Evolutionary conservation across 2,888 invertebrate species (phyloP), one percentile per base, ranked within the genome.

Genomic region (Apamea anceps): DNA sequence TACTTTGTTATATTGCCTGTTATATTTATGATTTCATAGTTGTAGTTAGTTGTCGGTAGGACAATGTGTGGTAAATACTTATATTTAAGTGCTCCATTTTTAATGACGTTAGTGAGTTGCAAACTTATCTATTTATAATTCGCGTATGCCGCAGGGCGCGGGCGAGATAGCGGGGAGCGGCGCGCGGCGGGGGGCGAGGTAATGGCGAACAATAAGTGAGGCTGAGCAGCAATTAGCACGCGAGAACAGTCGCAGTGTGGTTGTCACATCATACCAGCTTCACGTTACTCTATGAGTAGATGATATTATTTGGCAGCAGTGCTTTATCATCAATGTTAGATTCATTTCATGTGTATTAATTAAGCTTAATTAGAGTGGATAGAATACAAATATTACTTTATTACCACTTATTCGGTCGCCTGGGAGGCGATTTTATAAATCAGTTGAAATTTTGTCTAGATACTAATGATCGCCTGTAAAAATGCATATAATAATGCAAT

Each of bases 111-210:
- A 65, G 63, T 71, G 60, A 62, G 65, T 62, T 81, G 37, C 51
- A 76, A 81, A 73, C 72, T 63, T 76, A 70, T 74, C n/a, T 81
- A 65, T 73, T 73, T 74, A 21, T 77, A 65, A 73, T 70, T 62
- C 57, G 8, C 48, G 21, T 12, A 67, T 18, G 72, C 57, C 28
- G 28, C 37, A 48, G 15, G 42, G 18, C 54, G 10, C 48, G 28
- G 25, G 48, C 21, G 45, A 5, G n/a, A 18, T 32, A 18, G 0
- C 62, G 2, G 28, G 28, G 2, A 2, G 28, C 13, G 60, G 60
- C 12, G 62, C 28, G 15, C 0, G 6, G 28, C 0, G 42, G 4
- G 48, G 8, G 7, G 13, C 2, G 68, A 68, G 12, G 72, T 72
- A 62, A 76, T 63, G 25, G 63, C 45, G 71, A 57, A 63, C 32